phyloP scores from a whole-genome alignment of 2,888 invertebrate species.

The Peribatodes rhomboidaria region DNA sequence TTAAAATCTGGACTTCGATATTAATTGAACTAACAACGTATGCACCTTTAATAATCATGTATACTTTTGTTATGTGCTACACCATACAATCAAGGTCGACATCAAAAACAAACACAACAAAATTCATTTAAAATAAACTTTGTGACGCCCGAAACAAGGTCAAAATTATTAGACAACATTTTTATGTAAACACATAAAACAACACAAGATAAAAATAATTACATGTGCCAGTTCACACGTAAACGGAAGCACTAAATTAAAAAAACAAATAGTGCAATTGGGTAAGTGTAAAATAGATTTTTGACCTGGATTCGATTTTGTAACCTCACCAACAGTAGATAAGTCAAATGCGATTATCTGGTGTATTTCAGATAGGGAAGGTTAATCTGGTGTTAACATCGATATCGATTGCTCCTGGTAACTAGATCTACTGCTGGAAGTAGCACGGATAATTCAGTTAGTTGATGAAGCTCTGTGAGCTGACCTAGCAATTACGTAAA shows the following conservation, averaged over 20 bases:
- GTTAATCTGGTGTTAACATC: not conserved
- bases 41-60: too few species aligned
- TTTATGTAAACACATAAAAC: slow-evolving; percentile 47
- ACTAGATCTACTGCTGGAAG: too few species aligned
- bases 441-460: too few species aligned
- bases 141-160: slow-evolving; percentile 58
- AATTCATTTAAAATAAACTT: slow-evolving; percentile 41
- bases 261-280: slow-evolving; percentile 25
- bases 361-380: not conserved
- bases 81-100: too few species aligned
- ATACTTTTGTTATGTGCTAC: too few species aligned
- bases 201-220: slow-evolving; percentile 53
- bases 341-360: slow-evolving; percentile 30
- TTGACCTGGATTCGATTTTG: slow-evolving; percentile 35
- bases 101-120: not conserved
- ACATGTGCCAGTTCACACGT: slow-evolving; percentile 50
- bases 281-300: slow-evolving; percentile 37
- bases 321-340: not conserved
- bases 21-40: too few species aligned
- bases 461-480: too few species aligned
- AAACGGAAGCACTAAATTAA: slow-evolving; percentile 36
- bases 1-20: too few species aligned
- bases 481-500: too few species aligned
- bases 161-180: slow-evolving; percentile 55
- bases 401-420: slow-evolving; percentile 1